A percentile compares a stretch with the other conserved stretches of the same genome.
phyloP scores from a whole-genome alignment of 2,888 invertebrate species.

The Epistrophe eligans region DNA sequence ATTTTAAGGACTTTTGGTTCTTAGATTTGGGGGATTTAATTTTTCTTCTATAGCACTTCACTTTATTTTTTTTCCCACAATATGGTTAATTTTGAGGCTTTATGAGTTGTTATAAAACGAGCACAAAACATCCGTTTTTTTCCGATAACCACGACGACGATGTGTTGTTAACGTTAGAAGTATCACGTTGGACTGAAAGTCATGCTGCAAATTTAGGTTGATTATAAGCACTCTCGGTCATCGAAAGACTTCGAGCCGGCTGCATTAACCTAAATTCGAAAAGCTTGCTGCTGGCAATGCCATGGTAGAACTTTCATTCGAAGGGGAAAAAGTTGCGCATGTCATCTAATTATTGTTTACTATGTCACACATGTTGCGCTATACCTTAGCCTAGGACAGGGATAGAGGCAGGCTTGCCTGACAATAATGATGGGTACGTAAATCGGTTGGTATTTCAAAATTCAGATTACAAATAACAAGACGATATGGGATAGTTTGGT shows the following conservation, averaged over 20 bases:
- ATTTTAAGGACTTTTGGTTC: slow-evolving; percentile 42
- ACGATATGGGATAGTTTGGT: not conserved
- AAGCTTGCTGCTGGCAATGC: slow-evolving; percentile 46
- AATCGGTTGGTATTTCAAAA: slow-evolving; percentile 7
- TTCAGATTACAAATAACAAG: not conserved
- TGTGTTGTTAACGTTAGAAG: slow-evolving; percentile 47
- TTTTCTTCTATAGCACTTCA: slow-evolving; percentile 30
- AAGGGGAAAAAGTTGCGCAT: slow-evolving; percentile 67
- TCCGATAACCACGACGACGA: not conserved
- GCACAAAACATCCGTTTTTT: slow-evolving; percentile 14
- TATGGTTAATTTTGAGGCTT: slow-evolving; percentile 26
- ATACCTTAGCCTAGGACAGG: slow-evolving; percentile 16
- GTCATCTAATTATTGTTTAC: slow-evolving; percentile 55
- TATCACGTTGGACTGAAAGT: slow-evolving; percentile 67
- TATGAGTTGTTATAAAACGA: slow-evolving; percentile 3
- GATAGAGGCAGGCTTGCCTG: not conserved
- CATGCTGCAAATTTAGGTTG: slow-evolving; percentile 57
- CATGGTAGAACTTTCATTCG: slow-evolving; percentile 25
- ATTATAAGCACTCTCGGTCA: slow-evolving; percentile 53
- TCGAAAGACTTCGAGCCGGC: slow-evolving; percentile 50
- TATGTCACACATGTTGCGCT: slow-evolving; percentile 64
- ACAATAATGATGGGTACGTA: not conserved
- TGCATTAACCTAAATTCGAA: slow-evolving; percentile 65
- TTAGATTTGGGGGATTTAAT: not conserved
- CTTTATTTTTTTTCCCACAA: slow-evolving; percentile 20